A percentile compares a stretch with the other conserved stretches of the same genome.
phyloP scores from a whole-genome alignment of 1,140 invertebrate genomes.

The Protaetia brevitarsis region DNA sequence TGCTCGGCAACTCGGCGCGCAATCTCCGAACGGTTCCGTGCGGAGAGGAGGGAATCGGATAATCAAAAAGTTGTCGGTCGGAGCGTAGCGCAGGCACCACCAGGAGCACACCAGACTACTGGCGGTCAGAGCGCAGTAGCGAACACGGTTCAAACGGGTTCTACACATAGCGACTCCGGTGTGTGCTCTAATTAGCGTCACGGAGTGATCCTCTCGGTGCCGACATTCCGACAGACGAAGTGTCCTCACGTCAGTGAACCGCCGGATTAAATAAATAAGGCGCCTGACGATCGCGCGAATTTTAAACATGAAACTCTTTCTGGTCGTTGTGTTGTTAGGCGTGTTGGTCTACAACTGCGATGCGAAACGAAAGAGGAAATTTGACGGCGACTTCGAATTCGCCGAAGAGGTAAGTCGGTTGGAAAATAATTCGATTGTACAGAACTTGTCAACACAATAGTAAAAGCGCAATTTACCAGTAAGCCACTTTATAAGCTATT shows the following conservation, averaged over 20 bases:
- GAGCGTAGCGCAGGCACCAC: not conserved
- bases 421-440: too few species aligned
- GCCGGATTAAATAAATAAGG: not conserved
- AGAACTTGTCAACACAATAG: too few species aligned
- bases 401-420: slow-evolving; percentile 66
- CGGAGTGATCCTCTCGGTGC: slow-evolving; percentile 24
- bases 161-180: not conserved
- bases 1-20: slow-evolving; percentile 34
- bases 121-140: not conserved
- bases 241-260: not conserved
- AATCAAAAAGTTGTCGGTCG: slow-evolving; percentile 40
- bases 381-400: slow-evolving; percentile 68
- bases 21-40: slow-evolving; percentile 30
- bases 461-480: too few species aligned
- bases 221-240: not conserved
- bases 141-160: not conserved
- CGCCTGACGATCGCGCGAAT: too few species aligned
- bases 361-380: slow-evolving; percentile 59
- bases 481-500: too few species aligned
- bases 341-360: slow-evolving; percentile 48
- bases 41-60: slow-evolving; percentile 34
- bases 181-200: slow-evolving; percentile 26
- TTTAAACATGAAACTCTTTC: slow-evolving; percentile 38
- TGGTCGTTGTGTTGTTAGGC: slow-evolving; percentile 48
- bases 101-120: too few species aligned